Evolutionary conservation across 2,888 invertebrate species (phyloP), one percentile per base, ranked within the genome.

Genomic region (Zeuzera pyrina): DNA sequence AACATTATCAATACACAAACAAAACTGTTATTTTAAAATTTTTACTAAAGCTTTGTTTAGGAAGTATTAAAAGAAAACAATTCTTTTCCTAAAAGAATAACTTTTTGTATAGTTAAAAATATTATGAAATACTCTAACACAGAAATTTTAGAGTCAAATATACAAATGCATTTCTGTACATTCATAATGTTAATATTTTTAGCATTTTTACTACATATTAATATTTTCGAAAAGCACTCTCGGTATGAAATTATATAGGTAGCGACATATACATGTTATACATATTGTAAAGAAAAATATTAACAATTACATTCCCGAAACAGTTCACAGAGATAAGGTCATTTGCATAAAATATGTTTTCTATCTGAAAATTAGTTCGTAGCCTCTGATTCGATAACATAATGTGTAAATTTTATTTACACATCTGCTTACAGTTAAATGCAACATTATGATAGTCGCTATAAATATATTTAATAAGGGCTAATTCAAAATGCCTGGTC

Each of bases 51-150:
- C 10, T 57, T 47, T 54, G 50, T 52, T 50, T 54, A 65, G 63
- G 64, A 69, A 71, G 65, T 65, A 59, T 49, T 25, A 11, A 11
- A 12, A 58, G 52, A 61, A 58, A 72, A 71, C 56, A 77, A 64
- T 79, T 79, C 79, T 79, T 79, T 79, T 79, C 72, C 71, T 45
- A 79, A 79, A 79, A 79, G 79, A 79, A 79, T 79, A 79, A 79
- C 79, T 52, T 64, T 52, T 53, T 57, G 54, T 46, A 51, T 51
- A 56, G 48, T 53, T 60, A 64, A 54, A 46, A 59, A 49, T 53
- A 28, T 15, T 15, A 12, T 12, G 8, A 1, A 10, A 6, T 45
- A 54, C 47, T 46, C 43, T 48, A 42, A 50, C 48, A 52, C 54
- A 60, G 42, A 63, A 61, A 65, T 62, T 58, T 51, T 63, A 60